phyloP scores from a whole-genome alignment of 2,888 invertebrate genomes.

The Mycalesis mineus region DNA sequence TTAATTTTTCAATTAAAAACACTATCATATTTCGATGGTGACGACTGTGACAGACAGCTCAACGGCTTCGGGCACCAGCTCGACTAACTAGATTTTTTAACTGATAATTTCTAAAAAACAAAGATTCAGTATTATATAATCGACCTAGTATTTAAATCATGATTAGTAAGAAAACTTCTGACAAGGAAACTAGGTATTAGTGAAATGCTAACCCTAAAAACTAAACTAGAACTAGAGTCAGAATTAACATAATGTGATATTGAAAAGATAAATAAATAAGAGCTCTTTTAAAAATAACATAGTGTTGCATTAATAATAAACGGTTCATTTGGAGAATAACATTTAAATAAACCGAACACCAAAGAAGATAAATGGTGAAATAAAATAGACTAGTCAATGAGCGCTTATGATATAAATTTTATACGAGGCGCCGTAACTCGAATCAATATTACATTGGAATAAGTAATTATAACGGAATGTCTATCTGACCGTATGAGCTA shows the following conservation, averaged over 20 bases:
- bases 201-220: too few species aligned
- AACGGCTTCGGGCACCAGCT: too few species aligned
- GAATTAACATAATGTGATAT: not conserved
- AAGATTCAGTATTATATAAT: too few species aligned
- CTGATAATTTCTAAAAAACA: too few species aligned
- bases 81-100: too few species aligned
- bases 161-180: too few species aligned
- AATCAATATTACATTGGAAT: conserved; percentile 40
- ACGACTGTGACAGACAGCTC: too few species aligned
- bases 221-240: not conserved
- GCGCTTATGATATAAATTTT: conserved; percentile 46
- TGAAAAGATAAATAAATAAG: not conserved
- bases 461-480: conserved; percentile 46
- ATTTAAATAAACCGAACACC: conserved; percentile 50
- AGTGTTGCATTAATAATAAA: conserved; percentile 37
- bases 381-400: conserved; percentile 49
- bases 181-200: too few species aligned
- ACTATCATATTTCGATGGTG: too few species aligned
- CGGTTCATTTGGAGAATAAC: conserved; percentile 44
- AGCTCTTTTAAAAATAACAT: not conserved
- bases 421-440: conserved; percentile 36
- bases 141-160: too few species aligned
- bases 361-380: conserved; percentile 42
- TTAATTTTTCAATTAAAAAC: too few species aligned
- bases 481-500: conserved; percentile 24